A percentile compares a stretch with the other conserved stretches of the same genome.
phyloP scores from a whole-genome alignment of 2,113 vertebrate species.

The Neogale vison region DNA sequence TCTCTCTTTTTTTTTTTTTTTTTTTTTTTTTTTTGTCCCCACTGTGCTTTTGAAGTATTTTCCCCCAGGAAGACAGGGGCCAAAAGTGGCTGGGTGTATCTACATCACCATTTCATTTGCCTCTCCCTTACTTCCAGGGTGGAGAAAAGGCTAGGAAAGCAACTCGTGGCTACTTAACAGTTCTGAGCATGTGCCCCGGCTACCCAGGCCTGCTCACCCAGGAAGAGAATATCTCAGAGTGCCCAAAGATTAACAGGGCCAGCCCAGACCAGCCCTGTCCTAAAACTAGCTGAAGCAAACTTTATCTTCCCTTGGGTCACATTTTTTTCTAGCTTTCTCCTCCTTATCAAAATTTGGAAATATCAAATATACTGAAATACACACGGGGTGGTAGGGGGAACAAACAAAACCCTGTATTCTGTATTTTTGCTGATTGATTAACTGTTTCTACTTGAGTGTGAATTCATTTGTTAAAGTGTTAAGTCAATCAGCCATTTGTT shows the following conservation, averaged over 20 bases:
- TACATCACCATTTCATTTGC: not conserved
- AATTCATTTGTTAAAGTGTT: not conserved
- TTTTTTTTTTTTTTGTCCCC: too few species aligned
- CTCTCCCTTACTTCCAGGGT: not conserved
- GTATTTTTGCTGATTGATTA: not conserved
- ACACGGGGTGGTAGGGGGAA: too few species aligned
- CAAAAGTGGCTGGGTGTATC: not conserved
- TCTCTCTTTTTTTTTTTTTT: too few species aligned
- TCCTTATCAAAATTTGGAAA: slow-evolving; percentile 1
- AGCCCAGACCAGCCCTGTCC: not conserved
- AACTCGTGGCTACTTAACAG: too few species aligned
- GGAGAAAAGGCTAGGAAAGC: not conserved
- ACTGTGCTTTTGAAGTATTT: not conserved
- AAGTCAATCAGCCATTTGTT: slow-evolving; percentile 26
- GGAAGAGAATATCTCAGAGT: not conserved
- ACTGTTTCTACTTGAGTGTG: not conserved
- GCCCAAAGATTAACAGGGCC: not conserved
- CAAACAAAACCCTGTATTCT: not conserved
- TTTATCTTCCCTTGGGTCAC: not conserved
- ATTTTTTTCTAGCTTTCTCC: not conserved
- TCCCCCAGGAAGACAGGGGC: not conserved
- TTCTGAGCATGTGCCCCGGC: not conserved
- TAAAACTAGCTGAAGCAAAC: not conserved
- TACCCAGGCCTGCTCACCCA: not conserved
- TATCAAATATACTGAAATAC: not conserved